Evolutionary conservation across 2,888 invertebrate species (phyloP), one percentile per base, ranked within the genome.

Genomic region (Drosophila prolongata): DNA sequence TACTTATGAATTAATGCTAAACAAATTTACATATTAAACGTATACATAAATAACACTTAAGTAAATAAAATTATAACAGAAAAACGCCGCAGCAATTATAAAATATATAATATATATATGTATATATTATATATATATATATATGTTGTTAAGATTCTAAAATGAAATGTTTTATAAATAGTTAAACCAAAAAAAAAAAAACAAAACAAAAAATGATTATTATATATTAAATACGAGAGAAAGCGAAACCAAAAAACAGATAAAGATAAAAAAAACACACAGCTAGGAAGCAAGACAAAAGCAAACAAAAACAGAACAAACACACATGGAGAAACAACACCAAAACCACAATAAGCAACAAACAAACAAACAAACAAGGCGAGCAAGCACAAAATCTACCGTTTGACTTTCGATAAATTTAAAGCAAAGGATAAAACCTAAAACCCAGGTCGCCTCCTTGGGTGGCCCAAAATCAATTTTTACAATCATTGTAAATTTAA

Each of bases 61-160:
- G 56, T 57, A 58, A 71, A 59, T 56, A 38, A 70, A 65, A 70
- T 71, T 57, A 54, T 57, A 62, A 61, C 60, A 59, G 60, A 69
- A 35, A 78, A 60, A 77, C 70, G 81, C 79, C 77, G 84, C 85
- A 84, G 79, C 79, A 84, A 84, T 79, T 82, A 71, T 71, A 78
- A 80, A 66, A 61, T 42, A 65, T 72, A 74, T 35, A 67, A 67
- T 70, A 58, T 68, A 65, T 68, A 56, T 66, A 65, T 52, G 54
- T 75, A 55, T 59, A 76, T 67, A 83, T 55, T 42, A 59, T 72
- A 68, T 47, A 62, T 72, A 53, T 67, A 70, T 76, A 61, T 61
- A 77, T 74, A 87, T 64, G 85, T 89, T 90, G 90, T 91, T 91
- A 90, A 87, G 80, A 91, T 90, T 90, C 90, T 90, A 90, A 89